Evolutionary conservation across 1,140 invertebrate genomes (phyloP), one percentile per base, ranked within the genome.

Genomic region (Lethocerus indicus): DNA sequence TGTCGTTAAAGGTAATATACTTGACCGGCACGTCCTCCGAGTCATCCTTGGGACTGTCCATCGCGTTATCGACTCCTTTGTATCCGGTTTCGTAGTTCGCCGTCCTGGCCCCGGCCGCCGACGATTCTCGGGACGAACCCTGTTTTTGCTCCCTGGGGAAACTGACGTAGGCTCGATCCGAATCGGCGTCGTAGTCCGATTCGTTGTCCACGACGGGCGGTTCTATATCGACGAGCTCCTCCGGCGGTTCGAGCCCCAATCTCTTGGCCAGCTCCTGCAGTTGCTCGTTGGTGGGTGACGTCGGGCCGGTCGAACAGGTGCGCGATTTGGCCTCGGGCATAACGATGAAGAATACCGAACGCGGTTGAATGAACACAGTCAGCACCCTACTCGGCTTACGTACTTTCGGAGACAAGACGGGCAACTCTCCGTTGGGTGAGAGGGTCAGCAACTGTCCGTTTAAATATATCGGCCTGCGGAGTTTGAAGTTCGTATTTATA

Each of bases 291-390:
- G 24, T 37, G 23, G 7, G 32, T 39, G 23, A 40, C 42, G 2
- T 41, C 23, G 32, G 44, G 42, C n/a, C n/a, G 16, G 48, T 23
- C 0, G 35, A 20, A 12, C 55, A 56, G 16, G 42, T 46, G n/a
- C 54, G 45, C 7, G 47, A 25, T 42, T 54, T 54, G 23, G 21
- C 27, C 3, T 56, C 53, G 2, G 55, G 55, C 12, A 56, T 18
- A 16, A 56, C 53, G 21, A 56, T 24, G 13, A 56, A 56, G 25
- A 56, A 56, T 32, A 55, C 48, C 16, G 39, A 46, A n/a, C 49
- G 44, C n/a, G 35, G 23, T 0, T 53, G 55, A 21, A 56, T 27
- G 28, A 45, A 50, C 12, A 56, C 47, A n/a, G 47, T 20, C 24
- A 16, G 18, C 20, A 16, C 32, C 32, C 47, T 51, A 14, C 44